Conservation (phyloP, 2,888 invertebrate species). For the Sisyra nigra region DNA sequence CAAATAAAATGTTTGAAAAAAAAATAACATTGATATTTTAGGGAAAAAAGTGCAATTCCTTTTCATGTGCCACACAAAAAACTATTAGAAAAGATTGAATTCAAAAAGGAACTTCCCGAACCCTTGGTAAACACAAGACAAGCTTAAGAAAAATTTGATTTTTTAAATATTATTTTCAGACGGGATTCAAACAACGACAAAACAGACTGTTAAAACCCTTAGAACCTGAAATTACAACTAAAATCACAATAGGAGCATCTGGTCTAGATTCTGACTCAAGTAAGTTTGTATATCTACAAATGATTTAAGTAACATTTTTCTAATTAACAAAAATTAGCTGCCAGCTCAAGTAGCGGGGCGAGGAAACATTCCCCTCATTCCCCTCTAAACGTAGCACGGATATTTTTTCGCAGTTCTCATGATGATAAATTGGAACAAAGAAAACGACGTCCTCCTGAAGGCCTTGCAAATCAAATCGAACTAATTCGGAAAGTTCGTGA, state of each 20-base stretch:
- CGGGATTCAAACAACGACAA: slow-evolving; percentile 34
- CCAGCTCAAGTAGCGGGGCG: too few relatives aligned
- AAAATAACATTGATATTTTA: slow-evolving; percentile 13
- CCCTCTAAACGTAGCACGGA: background rate
- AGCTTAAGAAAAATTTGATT: background rate
- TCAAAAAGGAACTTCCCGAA: slow-evolving; percentile 34
- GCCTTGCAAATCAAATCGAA: slow-evolving; percentile 27
- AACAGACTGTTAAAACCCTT: slow-evolving; percentile 26
- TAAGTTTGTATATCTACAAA: too few relatives aligned
- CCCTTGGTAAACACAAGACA: slow-evolving; percentile 38
- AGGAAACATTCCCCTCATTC: too few relatives aligned
- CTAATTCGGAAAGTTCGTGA: slow-evolving; percentile 34
- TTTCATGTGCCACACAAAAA: slow-evolving; percentile 45
- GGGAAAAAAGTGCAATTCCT: slow-evolving; percentile 25
- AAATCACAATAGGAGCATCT: too few relatives aligned
- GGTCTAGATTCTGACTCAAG: too few relatives aligned
- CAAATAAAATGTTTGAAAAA: too few relatives aligned
- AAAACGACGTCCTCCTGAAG: slow-evolving; percentile 21
- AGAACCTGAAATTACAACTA: slow-evolving; percentile 17
- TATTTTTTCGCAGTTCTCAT: background rate
- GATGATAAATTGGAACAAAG: background rate
- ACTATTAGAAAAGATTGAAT: slow-evolving; percentile 42
- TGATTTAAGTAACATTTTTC: too few relatives aligned
- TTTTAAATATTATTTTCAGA: slow-evolving; percentile 23
- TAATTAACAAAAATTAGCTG: too few relatives aligned